phyloP scores from a whole-genome alignment of 2,797 vertebrate genomes.

The Enoplosus armatus region DNA sequence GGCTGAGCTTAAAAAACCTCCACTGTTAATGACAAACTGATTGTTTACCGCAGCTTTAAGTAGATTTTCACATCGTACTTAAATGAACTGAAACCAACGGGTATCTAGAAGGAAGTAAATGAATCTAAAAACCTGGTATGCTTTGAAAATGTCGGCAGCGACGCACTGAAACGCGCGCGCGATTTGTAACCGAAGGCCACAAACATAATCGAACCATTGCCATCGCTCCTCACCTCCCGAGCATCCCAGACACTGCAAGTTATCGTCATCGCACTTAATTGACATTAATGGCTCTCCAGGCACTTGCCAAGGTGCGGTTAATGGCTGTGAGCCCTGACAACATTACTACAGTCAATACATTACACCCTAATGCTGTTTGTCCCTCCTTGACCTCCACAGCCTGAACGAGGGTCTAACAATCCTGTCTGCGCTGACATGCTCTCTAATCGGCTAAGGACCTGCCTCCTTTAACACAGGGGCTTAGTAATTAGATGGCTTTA shows the following conservation, averaged over 20 bases:
- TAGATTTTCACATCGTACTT: too few species aligned
- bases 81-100: not conserved
- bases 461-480: slow-evolving; percentile 52
- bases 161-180: not conserved
- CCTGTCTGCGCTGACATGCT: slow-evolving; percentile 20
- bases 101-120: not conserved
- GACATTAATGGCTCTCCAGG: not conserved
- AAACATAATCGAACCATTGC: not conserved
- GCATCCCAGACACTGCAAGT: not conserved
- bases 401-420: slow-evolving; percentile 13
- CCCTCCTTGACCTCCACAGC: slow-evolving; percentile 17
- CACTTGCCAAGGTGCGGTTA: not conserved
- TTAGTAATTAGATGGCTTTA: slow-evolving; percentile 67
- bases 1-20: too few species aligned
- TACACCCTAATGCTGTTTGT: not conserved
- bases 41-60: too few species aligned
- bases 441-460: slow-evolving; percentile 57
- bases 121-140: not conserved
- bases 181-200: not conserved
- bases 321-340: slow-evolving; percentile 13
- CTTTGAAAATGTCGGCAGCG: not conserved
- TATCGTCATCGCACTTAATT: slow-evolving; percentile 1
- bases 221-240: not conserved
- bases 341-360: not conserved
- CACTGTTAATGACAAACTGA: too few species aligned